These are phyloP conservation scores for Nebria ingens DNA, from an alignment of 1,140 invertebrate species.

Conservation along the genomic window DNA sequence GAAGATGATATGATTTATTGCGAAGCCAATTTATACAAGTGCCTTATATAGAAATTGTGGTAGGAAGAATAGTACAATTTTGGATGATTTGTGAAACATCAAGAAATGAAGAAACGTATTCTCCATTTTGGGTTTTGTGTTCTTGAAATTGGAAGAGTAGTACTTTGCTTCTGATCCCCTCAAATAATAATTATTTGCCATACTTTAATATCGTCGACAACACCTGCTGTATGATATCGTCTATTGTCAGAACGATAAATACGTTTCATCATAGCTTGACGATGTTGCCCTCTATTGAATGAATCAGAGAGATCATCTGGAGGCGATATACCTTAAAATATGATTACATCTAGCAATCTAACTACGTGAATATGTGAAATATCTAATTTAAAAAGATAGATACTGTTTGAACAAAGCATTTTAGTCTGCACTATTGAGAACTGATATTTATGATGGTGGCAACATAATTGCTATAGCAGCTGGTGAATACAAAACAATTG, in stretches of 20 bases:
- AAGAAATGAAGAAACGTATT: neutral
- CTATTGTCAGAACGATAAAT: constrained; percentile 37
- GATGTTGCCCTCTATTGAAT: constrained; percentile 31
- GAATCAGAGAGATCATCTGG: constrained; percentile 28
- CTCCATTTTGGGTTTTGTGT: neutral
- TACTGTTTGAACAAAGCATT: too few species aligned
- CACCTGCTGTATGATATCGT: constrained; percentile 53
- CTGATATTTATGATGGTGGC: too few species aligned
- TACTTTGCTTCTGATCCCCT: neutral
- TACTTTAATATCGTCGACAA: constrained; percentile 55
- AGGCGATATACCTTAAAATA: constrained; percentile 11
- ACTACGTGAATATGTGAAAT: neutral
- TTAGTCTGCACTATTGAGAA: too few species aligned
- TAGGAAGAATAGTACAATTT: constrained; percentile 8
- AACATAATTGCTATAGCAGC: too few species aligned
- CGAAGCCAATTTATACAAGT: too few species aligned
- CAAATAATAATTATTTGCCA: constrained; percentile 14
- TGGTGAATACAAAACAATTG: too few species aligned
- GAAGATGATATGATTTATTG: too few species aligned
- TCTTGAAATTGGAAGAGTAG: neutral
- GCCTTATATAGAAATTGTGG: neutral
- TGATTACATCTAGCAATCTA: neutral
- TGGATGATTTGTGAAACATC: neutral
- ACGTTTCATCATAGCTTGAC: constrained; percentile 37
- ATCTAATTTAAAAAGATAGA: too few species aligned